Base-by-base conservation (phyloP, 2,797 vertebrate species). In the Ctenopoma kingsleyae region DNA sequence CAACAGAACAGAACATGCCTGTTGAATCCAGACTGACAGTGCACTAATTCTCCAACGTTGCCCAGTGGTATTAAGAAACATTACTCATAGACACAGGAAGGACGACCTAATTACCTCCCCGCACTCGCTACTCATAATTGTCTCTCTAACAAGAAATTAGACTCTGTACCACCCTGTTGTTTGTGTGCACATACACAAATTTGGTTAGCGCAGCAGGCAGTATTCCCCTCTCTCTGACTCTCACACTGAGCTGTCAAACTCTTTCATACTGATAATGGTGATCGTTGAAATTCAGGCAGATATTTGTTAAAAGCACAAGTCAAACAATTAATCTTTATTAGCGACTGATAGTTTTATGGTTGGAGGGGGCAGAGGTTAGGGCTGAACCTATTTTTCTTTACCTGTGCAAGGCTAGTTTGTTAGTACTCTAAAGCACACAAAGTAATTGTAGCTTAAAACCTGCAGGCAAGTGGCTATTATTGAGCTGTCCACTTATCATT, bases 351-450 rank as follows among this genome's bases (percentile, higher is more conserved):
- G 40, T 40, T 73, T 61, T 71, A 66, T 71, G 66, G 56, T 56
- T 25, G 46, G 27, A 3, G 3, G 15, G 43, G 48, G 22, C 12
- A 4, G 27, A 76, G 15, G 62, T 67, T n/a, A 12, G 11, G 20
- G 13, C 60, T 22, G 27, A 48, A 56, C 54, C 23, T 6, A 64
- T 56, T 60, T 51, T 46, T 64, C 50, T 62, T 10, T 6, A 49
- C 53, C 62, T 38, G 57, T 30, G 36, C 59, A 20, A 48, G 38
- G 78, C 66, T 62, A 80, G 46, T 63, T 79, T 71, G 38, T 40
- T 43, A 9, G 55, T 17, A 10, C 41, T 64, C 16, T 1, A 71
- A 74, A 72, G 44, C 80, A 83, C 87, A 88, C 67, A 81, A n/a
- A 49, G 43, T 67, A 78, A 87, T 51, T 61, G 67, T 35, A 15